Base-by-base conservation (phyloP, 1,140 invertebrate genomes). In the Diploscapter pachys region DNA sequence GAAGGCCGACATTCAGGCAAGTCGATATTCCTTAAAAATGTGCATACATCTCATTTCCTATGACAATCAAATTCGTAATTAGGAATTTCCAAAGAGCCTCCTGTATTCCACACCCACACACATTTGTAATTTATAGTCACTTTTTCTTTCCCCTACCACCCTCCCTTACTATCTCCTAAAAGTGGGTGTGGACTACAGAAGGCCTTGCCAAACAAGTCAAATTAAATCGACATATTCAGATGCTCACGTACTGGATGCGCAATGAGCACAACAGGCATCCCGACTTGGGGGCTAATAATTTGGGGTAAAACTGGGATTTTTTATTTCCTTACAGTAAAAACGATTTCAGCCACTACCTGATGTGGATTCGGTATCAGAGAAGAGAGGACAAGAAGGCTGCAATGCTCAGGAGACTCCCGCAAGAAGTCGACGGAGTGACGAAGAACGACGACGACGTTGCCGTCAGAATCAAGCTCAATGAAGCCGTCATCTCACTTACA, bases 361-460 rank as follows among this genome's bases (percentile, higher is more conserved):
- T 84, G 83, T 85, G 82, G 81, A 51, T 85, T 57, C 71, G 83
- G 5, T 79, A 77, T 67, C 83, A 84, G 48, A 63, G 82, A 11
- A 75, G 73, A 11, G 82, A 83, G 54, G 79, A 82, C 13, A 57
- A 79, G 48, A 71, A 70, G 54, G 59, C 70, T 9, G 67, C 72
- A 8, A 72, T 81, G 77, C 52, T 85, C 56, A 75, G 64, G 11
- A 74, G 69, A 4, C 52, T 62, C 8, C 66, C 78, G 50, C 64
- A 79, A 11, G 71, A 68, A 52, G 76, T 78, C 2, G 78, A 81
- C 5, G 80, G 84, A 48, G 55, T 85, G 68, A 81, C 80, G 9
- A 67, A 55, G 50, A 75, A 84, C 59, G 76, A 81, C 9, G 79
- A 85, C 11, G 82, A 74, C 13, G 72, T 76, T 13, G 61, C 74